Percentiles rank a stretch among this genome's conserved stretches.
These are phyloP conservation scores for Electrona antarctica DNA, from an alignment of 2,113 vertebrate genomes.

Conservation along the genomic window DNA sequence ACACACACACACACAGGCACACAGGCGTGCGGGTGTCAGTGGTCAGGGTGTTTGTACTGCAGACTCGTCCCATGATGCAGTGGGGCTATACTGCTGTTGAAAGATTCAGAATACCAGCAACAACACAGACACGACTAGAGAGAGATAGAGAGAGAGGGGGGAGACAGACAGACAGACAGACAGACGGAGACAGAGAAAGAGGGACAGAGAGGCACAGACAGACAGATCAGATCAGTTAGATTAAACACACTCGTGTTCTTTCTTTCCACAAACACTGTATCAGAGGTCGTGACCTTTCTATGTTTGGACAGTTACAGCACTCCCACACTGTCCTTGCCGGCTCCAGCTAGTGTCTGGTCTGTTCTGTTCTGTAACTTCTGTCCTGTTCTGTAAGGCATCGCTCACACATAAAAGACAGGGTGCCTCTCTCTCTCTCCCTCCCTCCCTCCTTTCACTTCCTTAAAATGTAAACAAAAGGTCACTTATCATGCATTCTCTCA, in stretches of 20 bases:
- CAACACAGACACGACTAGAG: conserved; percentile 70
- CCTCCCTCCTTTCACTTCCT: too few relatives aligned
- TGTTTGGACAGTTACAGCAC: conserved; percentile 6
- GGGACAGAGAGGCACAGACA: neutral
- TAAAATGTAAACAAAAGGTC: too few relatives aligned
- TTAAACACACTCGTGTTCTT: neutral
- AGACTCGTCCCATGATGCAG: conserved; percentile 52
- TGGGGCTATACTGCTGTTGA: conserved; percentile 55
- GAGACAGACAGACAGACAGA: neutral
- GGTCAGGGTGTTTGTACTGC: conserved; percentile 61
- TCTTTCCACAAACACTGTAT: conserved; percentile 28
- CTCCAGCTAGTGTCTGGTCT: neutral
- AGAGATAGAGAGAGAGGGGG: conserved; percentile 5
- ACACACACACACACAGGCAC: neutral
- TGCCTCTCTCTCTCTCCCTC: neutral
- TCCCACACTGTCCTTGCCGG: neutral
- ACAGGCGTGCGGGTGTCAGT: conserved; percentile 30
- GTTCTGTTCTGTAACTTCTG: too few relatives aligned
- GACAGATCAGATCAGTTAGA: neutral
- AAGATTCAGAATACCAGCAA: conserved; percentile 62
- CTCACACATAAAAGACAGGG: too few relatives aligned
- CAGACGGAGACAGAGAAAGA: conserved; percentile 22
- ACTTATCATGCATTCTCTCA: neutral
- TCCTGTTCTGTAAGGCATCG: too few relatives aligned
- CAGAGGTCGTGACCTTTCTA: conserved; percentile 34